Conservation (phyloP, 2,888 invertebrate genomes). For the Physocephala rufipes region DNA sequence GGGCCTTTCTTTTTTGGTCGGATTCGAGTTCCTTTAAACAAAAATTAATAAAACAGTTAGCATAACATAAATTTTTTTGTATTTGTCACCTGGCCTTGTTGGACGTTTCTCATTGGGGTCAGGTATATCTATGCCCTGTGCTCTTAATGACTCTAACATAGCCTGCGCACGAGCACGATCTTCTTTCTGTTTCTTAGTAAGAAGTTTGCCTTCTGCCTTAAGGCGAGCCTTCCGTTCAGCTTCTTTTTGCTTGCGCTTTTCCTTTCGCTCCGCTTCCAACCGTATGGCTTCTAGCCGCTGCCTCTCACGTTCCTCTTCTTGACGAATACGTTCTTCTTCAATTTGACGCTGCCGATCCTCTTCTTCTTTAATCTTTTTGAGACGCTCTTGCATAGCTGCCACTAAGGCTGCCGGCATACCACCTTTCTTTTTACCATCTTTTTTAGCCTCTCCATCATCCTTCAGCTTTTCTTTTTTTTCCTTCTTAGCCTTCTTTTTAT, state of each 20-base stretch:
- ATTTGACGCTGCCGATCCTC: conserved; percentile 78
- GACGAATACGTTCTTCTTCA: conserved; percentile 82
- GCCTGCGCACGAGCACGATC: conserved; percentile 89
- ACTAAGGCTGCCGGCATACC: conserved; percentile 87
- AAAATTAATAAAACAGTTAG: background rate
- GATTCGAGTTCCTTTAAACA: conserved; percentile 73
- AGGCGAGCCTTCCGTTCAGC: conserved; percentile 91
- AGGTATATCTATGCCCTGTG: conserved; percentile 86
- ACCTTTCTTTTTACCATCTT: conserved; percentile 68
- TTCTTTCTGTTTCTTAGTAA: conserved; percentile 93
- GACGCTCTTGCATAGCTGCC: conserved; percentile 90
- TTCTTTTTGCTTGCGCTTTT: conserved; percentile 89
- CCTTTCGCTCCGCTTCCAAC: conserved; percentile 87
- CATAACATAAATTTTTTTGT: background rate
- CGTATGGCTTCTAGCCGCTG: conserved; percentile 79
- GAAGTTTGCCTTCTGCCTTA: conserved; percentile 94
- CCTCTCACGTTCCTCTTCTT: conserved; percentile 78
- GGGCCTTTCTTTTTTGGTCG: conserved; percentile 75
- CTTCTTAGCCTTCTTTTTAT: conserved; percentile 62
- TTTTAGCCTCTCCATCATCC: conserved; percentile 68
- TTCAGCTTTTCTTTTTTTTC: conserved; percentile 66
- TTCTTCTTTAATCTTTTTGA: conserved; percentile 88
- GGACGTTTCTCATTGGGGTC: conserved; percentile 73
- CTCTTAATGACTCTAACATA: conserved; percentile 87
- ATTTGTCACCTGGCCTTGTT: conserved; percentile 67